phyloP scores from a whole-genome alignment of 2,888 invertebrate genomes.

The Pharmacophagus antenor region DNA sequence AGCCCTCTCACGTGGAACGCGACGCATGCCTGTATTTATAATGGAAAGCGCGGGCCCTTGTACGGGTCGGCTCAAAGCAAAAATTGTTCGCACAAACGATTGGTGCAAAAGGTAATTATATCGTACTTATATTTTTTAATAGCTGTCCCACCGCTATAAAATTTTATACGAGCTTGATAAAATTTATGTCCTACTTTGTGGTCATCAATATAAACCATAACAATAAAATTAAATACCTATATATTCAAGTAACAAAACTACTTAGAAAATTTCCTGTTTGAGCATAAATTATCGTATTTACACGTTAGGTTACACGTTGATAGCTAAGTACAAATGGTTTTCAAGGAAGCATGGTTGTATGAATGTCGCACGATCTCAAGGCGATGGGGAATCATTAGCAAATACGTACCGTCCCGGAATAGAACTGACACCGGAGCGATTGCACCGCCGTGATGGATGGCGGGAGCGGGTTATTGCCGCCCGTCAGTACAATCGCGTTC shows the following conservation, averaged over 20 bases:
- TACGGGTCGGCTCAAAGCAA: constrained; percentile 2
- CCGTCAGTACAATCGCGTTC: constrained; percentile 39
- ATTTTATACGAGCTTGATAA: too few species aligned
- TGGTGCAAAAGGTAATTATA: neutral
- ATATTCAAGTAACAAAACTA: neutral
- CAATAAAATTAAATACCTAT: neutral
- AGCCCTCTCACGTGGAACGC: constrained; percentile 74
- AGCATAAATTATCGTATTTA: neutral
- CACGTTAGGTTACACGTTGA: neutral
- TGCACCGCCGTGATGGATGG: constrained; percentile 76
- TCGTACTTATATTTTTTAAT: neutral
- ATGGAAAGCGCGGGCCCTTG: constrained; percentile 50
- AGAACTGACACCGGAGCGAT: constrained; percentile 76
- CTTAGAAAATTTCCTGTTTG: neutral
- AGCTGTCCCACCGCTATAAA: neutral
- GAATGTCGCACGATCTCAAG: constrained; percentile 46
- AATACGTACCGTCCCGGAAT: constrained; percentile 77
- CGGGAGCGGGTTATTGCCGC: constrained; percentile 65
- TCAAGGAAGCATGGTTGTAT: constrained; percentile 61
- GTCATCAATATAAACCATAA: too few species aligned
- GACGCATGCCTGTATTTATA: constrained; percentile 47
- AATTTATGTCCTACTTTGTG: too few species aligned
- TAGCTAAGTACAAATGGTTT: constrained; percentile 19
- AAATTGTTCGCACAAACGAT: constrained; percentile 13
- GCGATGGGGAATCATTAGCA: constrained; percentile 70